Evolutionary conservation across 2,888 invertebrate genomes (phyloP), one percentile per base, ranked within the genome.

Genomic region (Acronicta alni): DNA sequence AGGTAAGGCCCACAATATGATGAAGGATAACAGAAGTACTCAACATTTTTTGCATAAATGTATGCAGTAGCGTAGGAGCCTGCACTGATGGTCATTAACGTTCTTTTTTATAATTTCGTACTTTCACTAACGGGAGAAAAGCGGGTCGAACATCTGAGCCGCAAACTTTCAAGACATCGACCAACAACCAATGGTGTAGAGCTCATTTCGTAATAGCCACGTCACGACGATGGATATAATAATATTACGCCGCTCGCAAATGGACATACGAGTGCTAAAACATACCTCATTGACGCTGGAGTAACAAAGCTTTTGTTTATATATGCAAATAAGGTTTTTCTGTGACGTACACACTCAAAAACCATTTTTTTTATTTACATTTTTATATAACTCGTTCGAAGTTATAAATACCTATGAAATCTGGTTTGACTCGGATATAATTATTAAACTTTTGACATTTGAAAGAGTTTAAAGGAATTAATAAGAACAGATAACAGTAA

Each of bases 81-180:
- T 42, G 48, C 49, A 54, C 43, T 16, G 57, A 35, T 49, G 57
- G 47, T 73, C 57, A 61, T 65, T 71, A 70, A 63, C 78, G 67
- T 45, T 67, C 66, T 75, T 80, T 81, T 77, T 72, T 72, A 73
- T 75, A 79, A 82, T 83, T 83, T 82, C 64, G 73, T 80, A 89
- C 90, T 90, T 90, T 90, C 90, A 88, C 90, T 87, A 75, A 77
- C 75, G 65, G 80, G 82, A 84, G 84, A 87, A 87, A 89, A 88
- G 82, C 85, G 80, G 87, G 89, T 88, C 89, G 84, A 77, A 72
- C 83, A 83, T 86, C 84, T 75, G 80, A 83, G 77, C 56, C 67
- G 77, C 74, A 70, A 66, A 83, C 88, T 90, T 88, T 89, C 89
- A 82, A 88, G 82, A 71, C 75, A 67, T 58, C 73, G 74, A 43